A percentile compares a stretch with the other conserved stretches of the same genome.
Conservation (phyloP, 2,888 invertebrate genomes). For the Orchesella flavescens region DNA sequence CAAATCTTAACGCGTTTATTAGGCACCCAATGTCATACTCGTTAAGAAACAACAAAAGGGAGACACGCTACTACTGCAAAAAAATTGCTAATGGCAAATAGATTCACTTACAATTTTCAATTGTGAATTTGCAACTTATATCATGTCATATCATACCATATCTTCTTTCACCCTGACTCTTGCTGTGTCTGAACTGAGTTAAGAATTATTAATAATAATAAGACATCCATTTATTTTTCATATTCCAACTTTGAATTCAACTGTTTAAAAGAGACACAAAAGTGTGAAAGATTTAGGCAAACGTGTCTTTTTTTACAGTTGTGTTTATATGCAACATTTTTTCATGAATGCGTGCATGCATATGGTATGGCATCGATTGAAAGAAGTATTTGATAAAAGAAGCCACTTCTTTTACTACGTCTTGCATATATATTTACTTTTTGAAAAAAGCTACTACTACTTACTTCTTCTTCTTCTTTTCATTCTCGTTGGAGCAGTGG, state of each 20-base stretch:
- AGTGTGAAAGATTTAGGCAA: slow-evolving; percentile 29
- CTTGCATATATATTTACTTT: neutral
- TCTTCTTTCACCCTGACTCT: no score
- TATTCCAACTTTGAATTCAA: slow-evolving; percentile 2
- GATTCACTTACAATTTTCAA: no score
- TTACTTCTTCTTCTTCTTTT: neutral
- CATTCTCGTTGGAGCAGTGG: neutral
- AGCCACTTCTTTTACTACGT: neutral
- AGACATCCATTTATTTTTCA: no score
- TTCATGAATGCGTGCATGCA: slow-evolving; percentile 5
- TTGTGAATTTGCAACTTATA: no score
- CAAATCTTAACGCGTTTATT: no score
- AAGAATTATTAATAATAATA: no score
- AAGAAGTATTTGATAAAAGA: neutral
- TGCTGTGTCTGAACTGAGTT: no score
- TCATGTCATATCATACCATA: no score
- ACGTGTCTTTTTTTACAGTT: neutral
- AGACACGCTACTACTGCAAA: no score
- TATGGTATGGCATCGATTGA: neutral
- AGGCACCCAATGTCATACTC: no score
- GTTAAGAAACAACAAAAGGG: no score
- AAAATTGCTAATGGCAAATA: no score
- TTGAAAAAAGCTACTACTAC: neutral
- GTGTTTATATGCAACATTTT: neutral
- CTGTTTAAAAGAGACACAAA: neutral